These are phyloP conservation scores for Philonicus albiceps DNA, from an alignment of 2,888 invertebrate genomes.

Conservation along the genomic window DNA sequence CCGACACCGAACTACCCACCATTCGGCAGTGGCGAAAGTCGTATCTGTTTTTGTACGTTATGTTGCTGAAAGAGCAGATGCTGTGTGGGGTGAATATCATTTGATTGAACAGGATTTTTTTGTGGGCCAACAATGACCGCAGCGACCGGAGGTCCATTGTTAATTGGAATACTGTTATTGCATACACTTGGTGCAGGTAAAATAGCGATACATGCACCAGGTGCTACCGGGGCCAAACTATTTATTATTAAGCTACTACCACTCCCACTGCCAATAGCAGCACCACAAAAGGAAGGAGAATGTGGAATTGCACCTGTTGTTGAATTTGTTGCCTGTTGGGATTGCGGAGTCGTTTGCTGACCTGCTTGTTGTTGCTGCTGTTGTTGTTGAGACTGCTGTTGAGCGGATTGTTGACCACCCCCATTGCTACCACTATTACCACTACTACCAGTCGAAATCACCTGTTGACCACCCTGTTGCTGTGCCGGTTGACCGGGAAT, in stretches of 20 bases:
- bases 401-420: conserved; percentile 59
- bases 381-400: conserved; percentile 50
- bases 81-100: conserved; percentile 35
- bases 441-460: conserved; percentile 39
- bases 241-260: conserved; percentile 19
- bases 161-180: conserved; percentile 13
- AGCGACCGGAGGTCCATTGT: neutral
- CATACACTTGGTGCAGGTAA: neutral
- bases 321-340: conserved; percentile 44
- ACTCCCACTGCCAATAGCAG: neutral
- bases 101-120: neutral
- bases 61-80: conserved; percentile 46
- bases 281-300: conserved; percentile 2
- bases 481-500: conserved; percentile 36
- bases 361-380: conserved; percentile 54
- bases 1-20: conserved; percentile 60
- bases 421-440: neutral
- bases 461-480: neutral
- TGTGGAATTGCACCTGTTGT: conserved; percentile 4
- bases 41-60: conserved; percentile 65
- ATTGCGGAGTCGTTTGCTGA: conserved; percentile 53
- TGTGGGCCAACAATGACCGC: neutral
- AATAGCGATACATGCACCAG: neutral
- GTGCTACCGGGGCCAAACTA: neutral
- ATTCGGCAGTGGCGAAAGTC: conserved; percentile 71